Percentiles rank a stretch among this genome's conserved stretches.
These are phyloP conservation scores for Neosilurus hyrtlii DNA, from an alignment of 2,797 vertebrate genomes.

Conservation along the genomic window DNA sequence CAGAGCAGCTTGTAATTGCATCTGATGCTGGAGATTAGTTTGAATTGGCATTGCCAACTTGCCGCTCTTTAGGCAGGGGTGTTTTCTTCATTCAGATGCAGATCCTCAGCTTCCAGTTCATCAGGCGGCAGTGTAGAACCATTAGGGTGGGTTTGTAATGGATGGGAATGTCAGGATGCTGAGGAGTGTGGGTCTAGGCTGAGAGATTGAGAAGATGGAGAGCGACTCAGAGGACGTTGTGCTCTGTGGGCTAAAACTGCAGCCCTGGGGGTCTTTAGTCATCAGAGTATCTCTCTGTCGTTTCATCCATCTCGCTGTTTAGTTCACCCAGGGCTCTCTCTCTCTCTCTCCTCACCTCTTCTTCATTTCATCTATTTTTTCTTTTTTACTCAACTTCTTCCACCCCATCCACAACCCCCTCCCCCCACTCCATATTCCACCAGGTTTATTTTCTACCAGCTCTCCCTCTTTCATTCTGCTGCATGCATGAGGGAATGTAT, in stretches of 20 bases:
- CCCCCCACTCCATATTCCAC: neutral
- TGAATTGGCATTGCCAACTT: constrained; percentile 34
- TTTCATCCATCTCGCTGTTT: constrained; percentile 38
- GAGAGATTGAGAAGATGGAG: constrained; percentile 50
- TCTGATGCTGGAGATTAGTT: constrained; percentile 27
- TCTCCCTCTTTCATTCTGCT: neutral
- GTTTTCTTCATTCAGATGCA: constrained; percentile 42
- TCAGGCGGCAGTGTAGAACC: constrained; percentile 43
- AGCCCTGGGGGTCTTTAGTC: constrained; percentile 48
- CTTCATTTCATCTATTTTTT: constrained; percentile 27
- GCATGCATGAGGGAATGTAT: constrained; percentile 9
- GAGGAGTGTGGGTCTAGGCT: constrained; percentile 46
- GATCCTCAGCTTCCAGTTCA: constrained; percentile 38
- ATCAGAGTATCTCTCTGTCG: constrained; percentile 34
- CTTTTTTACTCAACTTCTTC: neutral
- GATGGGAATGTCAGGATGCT: constrained; percentile 46
- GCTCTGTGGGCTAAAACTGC: constrained; percentile 50
- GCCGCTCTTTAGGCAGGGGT: constrained; percentile 7
- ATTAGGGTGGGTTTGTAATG: constrained; percentile 44
- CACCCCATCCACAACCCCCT: too few species aligned
- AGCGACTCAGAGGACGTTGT: constrained; percentile 34
- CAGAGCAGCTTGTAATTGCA: constrained; percentile 25
- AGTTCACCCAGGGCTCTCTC: constrained; percentile 17
- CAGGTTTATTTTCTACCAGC: constrained; percentile 9
- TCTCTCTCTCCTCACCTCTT: neutral